phyloP scores from a whole-genome alignment of 2,888 invertebrate species.

The Julus scandinavius region DNA sequence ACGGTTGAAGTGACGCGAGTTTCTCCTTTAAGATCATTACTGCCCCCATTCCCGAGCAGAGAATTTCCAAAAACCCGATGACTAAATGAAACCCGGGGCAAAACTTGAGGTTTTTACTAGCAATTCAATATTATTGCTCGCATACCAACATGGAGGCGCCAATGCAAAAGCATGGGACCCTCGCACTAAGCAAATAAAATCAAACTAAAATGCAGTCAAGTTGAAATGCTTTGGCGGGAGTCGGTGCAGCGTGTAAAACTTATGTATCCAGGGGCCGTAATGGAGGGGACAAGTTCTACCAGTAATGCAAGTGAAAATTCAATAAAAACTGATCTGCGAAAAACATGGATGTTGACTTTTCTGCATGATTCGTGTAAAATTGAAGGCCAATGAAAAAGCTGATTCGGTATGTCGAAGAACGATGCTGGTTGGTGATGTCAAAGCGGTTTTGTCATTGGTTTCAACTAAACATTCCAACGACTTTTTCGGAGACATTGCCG shows the following conservation, averaged over 20 bases:
- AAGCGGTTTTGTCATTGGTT: neutral
- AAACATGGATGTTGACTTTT: conserved; percentile 29
- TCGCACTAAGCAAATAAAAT: conserved; percentile 10
- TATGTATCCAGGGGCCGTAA: conserved; percentile 22
- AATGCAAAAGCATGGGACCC: neutral
- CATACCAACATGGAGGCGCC: neutral
- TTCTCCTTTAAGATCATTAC: neutral
- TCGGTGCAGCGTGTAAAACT: conserved; percentile 42
- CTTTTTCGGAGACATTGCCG: neutral
- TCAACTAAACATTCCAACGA: neutral
- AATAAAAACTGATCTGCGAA: conserved; percentile 20
- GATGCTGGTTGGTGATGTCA: neutral
- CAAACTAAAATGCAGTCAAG: conserved; percentile 38
- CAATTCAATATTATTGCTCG: neutral
- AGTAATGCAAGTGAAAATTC: neutral
- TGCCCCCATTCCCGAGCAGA: neutral
- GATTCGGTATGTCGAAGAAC: neutral
- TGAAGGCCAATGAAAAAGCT: neutral
- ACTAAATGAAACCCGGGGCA: neutral
- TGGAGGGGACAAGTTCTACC: neutral
- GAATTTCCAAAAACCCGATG: neutral
- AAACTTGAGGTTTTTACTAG: conserved; percentile 6
- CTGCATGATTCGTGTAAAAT: neutral
- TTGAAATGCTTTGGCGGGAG: conserved; percentile 5
- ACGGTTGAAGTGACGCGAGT: neutral